Percentiles rank a stretch among this genome's conserved stretches.
phyloP scores from a whole-genome alignment of 1,140 invertebrate species.

The Eriocheir sinensis region DNA sequence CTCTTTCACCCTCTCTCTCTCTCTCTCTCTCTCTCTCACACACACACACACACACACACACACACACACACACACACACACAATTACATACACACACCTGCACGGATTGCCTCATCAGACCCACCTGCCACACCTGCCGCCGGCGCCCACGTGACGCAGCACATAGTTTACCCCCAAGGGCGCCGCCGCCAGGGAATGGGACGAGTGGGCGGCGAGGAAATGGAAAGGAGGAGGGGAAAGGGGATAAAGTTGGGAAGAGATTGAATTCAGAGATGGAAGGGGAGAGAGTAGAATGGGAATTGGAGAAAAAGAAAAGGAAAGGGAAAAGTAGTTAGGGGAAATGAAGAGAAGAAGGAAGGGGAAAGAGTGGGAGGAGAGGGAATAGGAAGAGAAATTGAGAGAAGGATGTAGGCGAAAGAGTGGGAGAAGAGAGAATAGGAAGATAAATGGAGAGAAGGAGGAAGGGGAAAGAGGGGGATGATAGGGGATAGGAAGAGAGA shows the following conservation, averaged over 20 bases:
- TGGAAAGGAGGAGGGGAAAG: background rate
- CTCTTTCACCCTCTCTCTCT: background rate
- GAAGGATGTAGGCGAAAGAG: no score
- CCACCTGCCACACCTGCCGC: background rate
- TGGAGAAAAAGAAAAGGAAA: background rate
- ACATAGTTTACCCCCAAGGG: background rate
- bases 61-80: slow-evolving; percentile 1
- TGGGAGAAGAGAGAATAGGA: no score
- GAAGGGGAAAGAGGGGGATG: background rate
- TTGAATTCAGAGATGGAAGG: no score
- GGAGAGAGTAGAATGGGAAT: background rate
- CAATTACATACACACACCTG: background rate
- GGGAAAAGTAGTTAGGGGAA: background rate
- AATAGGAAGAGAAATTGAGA: no score
- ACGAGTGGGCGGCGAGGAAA: no score
- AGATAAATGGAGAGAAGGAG: background rate
- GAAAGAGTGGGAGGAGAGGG: no score
- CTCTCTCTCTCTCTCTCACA: background rate
- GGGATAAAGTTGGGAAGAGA: background rate
- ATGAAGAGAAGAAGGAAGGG: background rate
- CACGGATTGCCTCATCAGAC: background rate
- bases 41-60: slow-evolving; percentile 13
- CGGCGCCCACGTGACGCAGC: background rate
- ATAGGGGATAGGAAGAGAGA: background rate
- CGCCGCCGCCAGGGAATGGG: background rate